phyloP scores from a whole-genome alignment of 2,888 invertebrate genomes.

The Tridacna gigas region DNA sequence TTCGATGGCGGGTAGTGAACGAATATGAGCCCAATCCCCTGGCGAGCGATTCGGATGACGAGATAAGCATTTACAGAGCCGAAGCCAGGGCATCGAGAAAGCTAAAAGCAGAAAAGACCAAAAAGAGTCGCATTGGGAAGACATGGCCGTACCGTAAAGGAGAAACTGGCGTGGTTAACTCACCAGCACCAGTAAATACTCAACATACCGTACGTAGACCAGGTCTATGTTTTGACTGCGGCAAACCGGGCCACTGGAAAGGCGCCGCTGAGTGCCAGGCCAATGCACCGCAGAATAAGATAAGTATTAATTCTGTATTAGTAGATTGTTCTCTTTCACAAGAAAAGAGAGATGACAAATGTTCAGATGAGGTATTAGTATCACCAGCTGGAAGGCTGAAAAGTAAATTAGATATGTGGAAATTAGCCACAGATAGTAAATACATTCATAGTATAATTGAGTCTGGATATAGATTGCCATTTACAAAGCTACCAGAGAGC shows the following conservation, averaged over 20 bases:
- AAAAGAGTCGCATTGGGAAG: neutral
- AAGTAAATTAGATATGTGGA: conserved; percentile 1
- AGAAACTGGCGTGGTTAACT: neutral
- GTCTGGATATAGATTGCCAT: neutral
- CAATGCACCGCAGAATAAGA: conserved; percentile 4
- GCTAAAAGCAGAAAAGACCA: conserved; percentile 5
- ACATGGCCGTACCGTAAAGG: neutral
- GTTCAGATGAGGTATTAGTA: neutral
- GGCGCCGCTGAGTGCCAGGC: neutral
- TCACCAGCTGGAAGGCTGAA: neutral
- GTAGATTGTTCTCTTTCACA: neutral
- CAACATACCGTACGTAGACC: conserved; percentile 1
- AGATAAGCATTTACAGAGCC: neutral
- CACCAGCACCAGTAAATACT: neutral
- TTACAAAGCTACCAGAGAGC: neutral
- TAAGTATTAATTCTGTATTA: neutral
- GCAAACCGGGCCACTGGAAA: conserved; percentile 7
- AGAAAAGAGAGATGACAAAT: neutral
- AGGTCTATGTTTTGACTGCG: conserved; percentile 4
- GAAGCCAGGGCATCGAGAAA: neutral
- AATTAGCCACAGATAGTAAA: neutral
- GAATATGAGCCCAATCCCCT: neutral
- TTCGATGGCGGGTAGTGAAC: neutral
- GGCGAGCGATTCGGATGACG: neutral
- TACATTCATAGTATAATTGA: neutral